These are phyloP conservation scores for Ovis canadensis DNA, from an alignment of 2,113 vertebrate species.

Conservation along the genomic window DNA sequence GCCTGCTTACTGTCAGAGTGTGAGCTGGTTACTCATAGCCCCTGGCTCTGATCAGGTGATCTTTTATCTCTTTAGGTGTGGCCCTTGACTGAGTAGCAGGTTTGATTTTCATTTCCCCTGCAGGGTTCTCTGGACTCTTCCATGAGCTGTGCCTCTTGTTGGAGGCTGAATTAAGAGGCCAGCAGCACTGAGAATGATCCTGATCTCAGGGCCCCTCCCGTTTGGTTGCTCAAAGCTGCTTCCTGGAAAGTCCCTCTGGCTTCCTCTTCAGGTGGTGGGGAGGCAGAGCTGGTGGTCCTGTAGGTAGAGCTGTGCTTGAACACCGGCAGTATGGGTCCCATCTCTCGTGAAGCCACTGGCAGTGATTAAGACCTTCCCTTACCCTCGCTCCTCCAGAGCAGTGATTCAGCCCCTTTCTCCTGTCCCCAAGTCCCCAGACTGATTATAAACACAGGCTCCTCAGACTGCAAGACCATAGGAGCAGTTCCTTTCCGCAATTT, in stretches of 20 bases:
- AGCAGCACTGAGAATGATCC: conserved; percentile 81
- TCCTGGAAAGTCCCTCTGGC: conserved; percentile 51
- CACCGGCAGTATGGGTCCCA: background rate
- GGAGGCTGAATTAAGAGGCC: conserved; percentile 73
- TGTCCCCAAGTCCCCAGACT: background rate
- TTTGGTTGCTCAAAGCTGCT: conserved; percentile 72
- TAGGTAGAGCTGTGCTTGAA: conserved; percentile 24
- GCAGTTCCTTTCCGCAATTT: conserved; percentile 26
- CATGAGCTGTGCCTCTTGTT: conserved; percentile 70
- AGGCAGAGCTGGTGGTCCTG: background rate
- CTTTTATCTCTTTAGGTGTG: conserved; percentile 72
- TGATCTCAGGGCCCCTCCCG: conserved; percentile 76
- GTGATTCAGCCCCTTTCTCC: background rate
- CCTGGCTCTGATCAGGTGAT: conserved; percentile 69
- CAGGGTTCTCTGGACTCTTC: conserved; percentile 69
- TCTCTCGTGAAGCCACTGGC: background rate
- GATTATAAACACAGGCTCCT: background rate
- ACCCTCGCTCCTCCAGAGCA: background rate
- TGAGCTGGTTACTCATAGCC: conserved; percentile 44
- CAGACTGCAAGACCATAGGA: background rate
- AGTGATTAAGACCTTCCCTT: background rate
- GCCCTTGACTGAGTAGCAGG: conserved; percentile 75
- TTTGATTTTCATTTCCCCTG: conserved; percentile 86
- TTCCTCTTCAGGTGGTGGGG: background rate
- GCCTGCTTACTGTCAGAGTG: background rate